Conservation (phyloP, 2,113 vertebrate genomes). For the Ellobius talpinus region DNA sequence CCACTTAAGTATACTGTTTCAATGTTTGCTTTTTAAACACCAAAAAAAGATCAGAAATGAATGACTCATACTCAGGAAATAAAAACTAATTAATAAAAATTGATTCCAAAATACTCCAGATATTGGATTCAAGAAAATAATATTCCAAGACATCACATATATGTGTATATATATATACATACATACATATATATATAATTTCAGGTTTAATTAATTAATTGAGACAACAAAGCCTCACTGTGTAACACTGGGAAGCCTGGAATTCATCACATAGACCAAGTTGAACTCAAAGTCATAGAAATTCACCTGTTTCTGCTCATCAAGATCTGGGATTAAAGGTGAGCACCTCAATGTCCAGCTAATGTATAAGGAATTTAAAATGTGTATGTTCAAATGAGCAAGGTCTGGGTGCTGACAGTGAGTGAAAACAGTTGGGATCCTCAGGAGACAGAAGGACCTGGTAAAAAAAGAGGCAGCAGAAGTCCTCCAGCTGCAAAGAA, state of each 20-base stretch:
- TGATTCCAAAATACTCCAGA: background rate
- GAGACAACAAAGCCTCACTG: background rate
- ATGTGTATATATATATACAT: background rate
- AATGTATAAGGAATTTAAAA: background rate
- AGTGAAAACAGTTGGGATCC: background rate
- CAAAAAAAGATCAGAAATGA: background rate
- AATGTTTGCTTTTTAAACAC: background rate
- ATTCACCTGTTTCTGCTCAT: background rate
- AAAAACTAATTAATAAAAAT: background rate
- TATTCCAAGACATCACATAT: background rate
- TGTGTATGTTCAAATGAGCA: background rate
- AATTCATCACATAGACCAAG: background rate
- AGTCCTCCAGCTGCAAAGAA: background rate
- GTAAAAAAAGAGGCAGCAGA: background rate
- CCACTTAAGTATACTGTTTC: background rate
- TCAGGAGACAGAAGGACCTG: background rate
- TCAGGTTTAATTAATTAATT: background rate
- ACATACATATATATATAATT: background rate
- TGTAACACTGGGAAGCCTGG: background rate
- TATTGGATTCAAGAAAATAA: background rate
- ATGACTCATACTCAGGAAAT: background rate
- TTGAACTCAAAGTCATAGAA: background rate
- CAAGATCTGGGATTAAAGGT: background rate
- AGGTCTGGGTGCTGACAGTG: no score
- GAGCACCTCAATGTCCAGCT: background rate